Conservation (phyloP, 2,113 vertebrate species). For the Poeciliopsis prolifica region DNA sequence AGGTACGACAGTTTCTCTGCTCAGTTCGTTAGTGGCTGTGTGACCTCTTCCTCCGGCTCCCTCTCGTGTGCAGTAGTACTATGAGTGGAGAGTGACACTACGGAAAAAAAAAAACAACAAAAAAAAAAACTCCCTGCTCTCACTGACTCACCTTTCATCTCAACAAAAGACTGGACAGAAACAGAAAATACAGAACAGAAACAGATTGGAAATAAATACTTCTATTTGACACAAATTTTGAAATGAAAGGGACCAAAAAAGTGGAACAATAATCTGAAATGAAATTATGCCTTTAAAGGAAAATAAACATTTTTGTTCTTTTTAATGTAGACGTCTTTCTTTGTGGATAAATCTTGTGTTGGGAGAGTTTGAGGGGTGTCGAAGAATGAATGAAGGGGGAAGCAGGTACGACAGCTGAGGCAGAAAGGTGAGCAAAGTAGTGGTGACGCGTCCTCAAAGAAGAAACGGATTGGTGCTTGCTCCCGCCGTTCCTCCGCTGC, state of each 20-base stretch:
- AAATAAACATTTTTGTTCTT: slow-evolving; percentile 51
- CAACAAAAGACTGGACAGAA: slow-evolving; percentile 42
- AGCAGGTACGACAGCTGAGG: slow-evolving; percentile 64
- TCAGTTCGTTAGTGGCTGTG: slow-evolving; percentile 78
- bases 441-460: slow-evolving; percentile 77
- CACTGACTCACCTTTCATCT: slow-evolving; percentile 61
- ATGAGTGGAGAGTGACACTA: slow-evolving; percentile 54
- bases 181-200: slow-evolving; percentile 50
- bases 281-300: slow-evolving; percentile 69
- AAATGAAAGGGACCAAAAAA: slow-evolving; percentile 68
- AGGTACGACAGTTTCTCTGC: slow-evolving; percentile 60
- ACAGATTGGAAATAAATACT: slow-evolving; percentile 74
- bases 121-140: slow-evolving; percentile 32
- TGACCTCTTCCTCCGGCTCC: slow-evolving; percentile 33
- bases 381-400: slow-evolving; percentile 40
- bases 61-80: slow-evolving; percentile 62
- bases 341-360: slow-evolving; percentile 73
- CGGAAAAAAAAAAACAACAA: not conserved
- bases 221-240: slow-evolving; percentile 55
- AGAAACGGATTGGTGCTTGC: slow-evolving; percentile 85
- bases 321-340: slow-evolving; percentile 76
- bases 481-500: slow-evolving; percentile 75
- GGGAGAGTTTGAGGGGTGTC: not conserved
- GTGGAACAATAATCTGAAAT: slow-evolving; percentile 58
- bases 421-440: slow-evolving; percentile 49